These are phyloP conservation scores for Threskiornis aethiopicus DNA, from an alignment of 2,797 vertebrate species.

Conservation along the genomic window DNA sequence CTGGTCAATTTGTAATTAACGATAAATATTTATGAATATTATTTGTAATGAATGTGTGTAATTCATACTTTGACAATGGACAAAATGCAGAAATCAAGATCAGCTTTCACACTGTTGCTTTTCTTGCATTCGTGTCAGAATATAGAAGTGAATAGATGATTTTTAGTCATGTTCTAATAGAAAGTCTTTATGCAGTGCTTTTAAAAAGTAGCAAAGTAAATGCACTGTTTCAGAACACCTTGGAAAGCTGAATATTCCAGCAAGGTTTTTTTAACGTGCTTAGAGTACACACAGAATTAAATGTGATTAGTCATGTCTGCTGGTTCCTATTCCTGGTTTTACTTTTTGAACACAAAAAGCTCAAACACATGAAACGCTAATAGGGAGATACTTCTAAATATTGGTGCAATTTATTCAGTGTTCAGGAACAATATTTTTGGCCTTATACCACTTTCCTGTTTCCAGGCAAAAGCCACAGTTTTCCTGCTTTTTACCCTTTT, in stretches of 20 bases:
- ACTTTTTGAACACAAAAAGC: constrained; percentile 12
- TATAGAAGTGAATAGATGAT: not conserved
- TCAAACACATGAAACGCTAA: constrained; percentile 1
- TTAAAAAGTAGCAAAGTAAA: constrained; percentile 1
- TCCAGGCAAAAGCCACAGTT: constrained; percentile 51
- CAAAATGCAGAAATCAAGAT: not conserved
- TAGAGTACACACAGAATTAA: constrained; percentile 37
- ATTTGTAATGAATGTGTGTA: not conserved
- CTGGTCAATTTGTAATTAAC: not conserved
- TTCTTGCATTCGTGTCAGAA: not conserved
- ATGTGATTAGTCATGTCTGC: constrained; percentile 34
- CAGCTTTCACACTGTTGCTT: not conserved
- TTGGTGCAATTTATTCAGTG: constrained; percentile 19
- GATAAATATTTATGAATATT: constrained; percentile 21
- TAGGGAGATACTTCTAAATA: constrained; percentile 25
- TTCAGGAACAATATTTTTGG: constrained; percentile 52
- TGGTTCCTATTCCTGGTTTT: constrained; percentile 40
- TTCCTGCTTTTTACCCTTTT: constrained; percentile 40
- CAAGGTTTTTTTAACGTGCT: not conserved
- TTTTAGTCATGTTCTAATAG: not conserved
- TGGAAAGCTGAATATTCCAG: constrained; percentile 42
- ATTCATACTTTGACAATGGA: not conserved
- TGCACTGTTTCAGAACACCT: not conserved
- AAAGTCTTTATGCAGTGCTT: not conserved
- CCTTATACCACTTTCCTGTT: not conserved